Base-by-base conservation (phyloP, 1,140 invertebrate genomes). In the Drosophila persimilis region DNA sequence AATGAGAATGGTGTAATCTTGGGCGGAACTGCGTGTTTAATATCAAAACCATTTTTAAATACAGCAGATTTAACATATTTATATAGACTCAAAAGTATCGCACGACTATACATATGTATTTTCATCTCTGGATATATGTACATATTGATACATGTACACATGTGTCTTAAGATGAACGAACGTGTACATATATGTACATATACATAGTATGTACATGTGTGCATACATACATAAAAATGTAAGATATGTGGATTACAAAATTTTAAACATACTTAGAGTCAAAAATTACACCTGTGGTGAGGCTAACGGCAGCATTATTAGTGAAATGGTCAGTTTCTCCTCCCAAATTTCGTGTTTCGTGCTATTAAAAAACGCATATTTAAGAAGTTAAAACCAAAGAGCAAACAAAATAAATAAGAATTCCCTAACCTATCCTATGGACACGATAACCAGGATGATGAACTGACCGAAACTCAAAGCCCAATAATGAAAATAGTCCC, bases 1-100 rank as follows among this genome's bases (percentile, higher is more conserved):
- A 95, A 94, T 71, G 91, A 92, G 80, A 95, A 95, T 66, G 94
- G 93, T 69, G 93, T 92, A 73, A 95, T 95, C 91, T 94, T 93
- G 47, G 95, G 95, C 44, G 93, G 92, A 91, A 95, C 95, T 95
- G 91, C 15, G 46, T 64, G 17, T 26, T 56, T 35, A 47, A 54
- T 22, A 44, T 59, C 13, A 59, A 59, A 66, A 26, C n/a, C 29
- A 39, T 52, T 52, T 52, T 52, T 52, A 15, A 35, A 52, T 35
- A 17, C 8, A 52, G n/a, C 50, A 52, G 26, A 20, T 52, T 17
- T 53, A 39, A 39, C 11, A 39, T 39, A 39, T 39, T 39, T 39
- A 39, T 13, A 39, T 3, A 13, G 35, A 39, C 35, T 39, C 35
- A 39, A 39, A 39, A 39, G 35, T 13, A 39, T 39, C 11, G 9